A percentile compares a stretch with the other conserved stretches of the same genome.
Conservation (phyloP, 2,113 vertebrate genomes). For the Osmerus eperlanus region DNA sequence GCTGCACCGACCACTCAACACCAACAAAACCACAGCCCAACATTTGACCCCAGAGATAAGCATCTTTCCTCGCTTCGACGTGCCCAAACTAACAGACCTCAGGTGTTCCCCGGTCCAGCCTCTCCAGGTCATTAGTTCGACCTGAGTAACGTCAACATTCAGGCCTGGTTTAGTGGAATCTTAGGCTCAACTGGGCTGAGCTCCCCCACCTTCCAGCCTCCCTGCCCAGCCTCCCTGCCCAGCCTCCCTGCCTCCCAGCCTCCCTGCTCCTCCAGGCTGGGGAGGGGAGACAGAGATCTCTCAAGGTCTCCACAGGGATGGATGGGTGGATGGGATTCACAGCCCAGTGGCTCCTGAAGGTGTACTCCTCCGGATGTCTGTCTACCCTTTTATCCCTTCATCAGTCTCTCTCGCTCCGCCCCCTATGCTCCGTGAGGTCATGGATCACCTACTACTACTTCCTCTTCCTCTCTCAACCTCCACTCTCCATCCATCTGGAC, state of each 20-base stretch:
- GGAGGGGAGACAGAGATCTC: no score
- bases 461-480: conserved; percentile 38
- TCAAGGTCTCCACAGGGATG: no score
- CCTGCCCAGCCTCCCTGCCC: not conserved
- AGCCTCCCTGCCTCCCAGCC: not conserved
- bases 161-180: not conserved
- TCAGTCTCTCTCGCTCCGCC: conserved; percentile 43
- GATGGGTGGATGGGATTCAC: no score
- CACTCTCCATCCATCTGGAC: conserved; percentile 31
- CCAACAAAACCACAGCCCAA: conserved; percentile 2
- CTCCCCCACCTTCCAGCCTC: not conserved
- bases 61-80: not conserved
- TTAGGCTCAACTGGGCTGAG: not conserved
- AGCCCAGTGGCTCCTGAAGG: no score
- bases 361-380: not conserved
- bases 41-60: not conserved
- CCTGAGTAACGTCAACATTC: not conserved
- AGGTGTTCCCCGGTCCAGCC: not conserved
- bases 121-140: conserved; percentile 12
- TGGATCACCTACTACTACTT: conserved; percentile 30
- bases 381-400: conserved; percentile 7
- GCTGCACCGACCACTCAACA: not conserved
- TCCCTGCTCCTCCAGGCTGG: not conserved
- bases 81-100: conserved; percentile 10
- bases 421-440: conserved; percentile 20